Conservation (phyloP, 2,797 vertebrate genomes). For the Adelosebastes latens region DNA sequence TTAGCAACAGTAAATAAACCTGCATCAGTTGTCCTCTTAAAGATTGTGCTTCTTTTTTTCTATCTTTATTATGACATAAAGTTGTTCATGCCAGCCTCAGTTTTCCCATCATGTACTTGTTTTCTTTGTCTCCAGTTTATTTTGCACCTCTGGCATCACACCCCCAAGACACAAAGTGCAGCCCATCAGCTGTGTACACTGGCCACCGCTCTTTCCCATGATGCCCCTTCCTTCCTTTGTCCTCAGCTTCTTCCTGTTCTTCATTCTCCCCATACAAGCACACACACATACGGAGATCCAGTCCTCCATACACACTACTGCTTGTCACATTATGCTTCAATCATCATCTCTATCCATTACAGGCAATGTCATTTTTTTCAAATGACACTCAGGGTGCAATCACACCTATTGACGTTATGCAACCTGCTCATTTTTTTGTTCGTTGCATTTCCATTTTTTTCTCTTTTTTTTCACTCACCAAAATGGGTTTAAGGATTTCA, state of each 20-base stretch:
- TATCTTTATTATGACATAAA: conserved; percentile 12
- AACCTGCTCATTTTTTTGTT: not conserved
- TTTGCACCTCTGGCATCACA: conserved; percentile 28
- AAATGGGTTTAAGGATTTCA: not conserved
- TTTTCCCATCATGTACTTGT: conserved; percentile 2
- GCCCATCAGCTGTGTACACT: conserved; percentile 11
- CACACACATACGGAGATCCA: not conserved
- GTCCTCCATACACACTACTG: not conserved
- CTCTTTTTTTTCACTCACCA: not conserved
- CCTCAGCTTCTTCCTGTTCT: conserved; percentile 23
- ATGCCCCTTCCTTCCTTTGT: conserved; percentile 41
- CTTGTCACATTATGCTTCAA: not conserved
- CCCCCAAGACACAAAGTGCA: conserved; percentile 10
- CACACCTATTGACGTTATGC: not conserved
- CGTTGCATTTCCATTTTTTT: not conserved
- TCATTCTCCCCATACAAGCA: not conserved
- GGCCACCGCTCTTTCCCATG: conserved; percentile 43
- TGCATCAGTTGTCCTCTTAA: not conserved
- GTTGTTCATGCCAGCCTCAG: not conserved
- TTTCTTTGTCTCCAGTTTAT: conserved; percentile 12
- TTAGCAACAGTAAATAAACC: not conserved
- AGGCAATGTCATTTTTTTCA: not conserved
- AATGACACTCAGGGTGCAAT: not conserved
- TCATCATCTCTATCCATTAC: not conserved
- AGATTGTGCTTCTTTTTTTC: not conserved